A percentile compares a stretch with the other conserved stretches of the same genome.
These are phyloP conservation scores for Brenthis hecate DNA, from an alignment of 2,888 invertebrate species.

Conservation along the genomic window DNA sequence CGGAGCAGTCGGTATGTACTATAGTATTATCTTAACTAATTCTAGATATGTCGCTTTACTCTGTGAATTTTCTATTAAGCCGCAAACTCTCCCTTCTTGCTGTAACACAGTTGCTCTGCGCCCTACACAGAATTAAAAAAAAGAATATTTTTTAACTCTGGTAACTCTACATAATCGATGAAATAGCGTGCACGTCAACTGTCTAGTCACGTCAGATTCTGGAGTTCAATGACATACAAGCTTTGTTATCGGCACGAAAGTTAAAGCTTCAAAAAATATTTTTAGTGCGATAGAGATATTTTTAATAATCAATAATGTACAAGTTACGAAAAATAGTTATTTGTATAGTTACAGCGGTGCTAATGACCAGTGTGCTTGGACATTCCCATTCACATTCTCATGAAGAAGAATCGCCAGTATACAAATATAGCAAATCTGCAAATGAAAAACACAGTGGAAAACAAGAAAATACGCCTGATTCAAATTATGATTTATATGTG, in stretches of 20 bases:
- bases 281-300: constrained; percentile 4
- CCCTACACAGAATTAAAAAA: too few species aligned
- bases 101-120: too few species aligned
- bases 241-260: constrained; percentile 4
- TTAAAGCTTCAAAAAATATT: constrained; percentile 5
- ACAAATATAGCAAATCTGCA: constrained; percentile 91
- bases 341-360: constrained; percentile 39
- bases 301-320: constrained; percentile 36
- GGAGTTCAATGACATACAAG: constrained; percentile 17
- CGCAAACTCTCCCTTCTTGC: too few species aligned
- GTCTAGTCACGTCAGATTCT: constrained; percentile 3
- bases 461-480: constrained; percentile 47
- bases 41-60: too few species aligned
- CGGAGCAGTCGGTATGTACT: too few species aligned
- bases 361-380: constrained; percentile 50
- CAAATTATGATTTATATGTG: constrained; percentile 84
- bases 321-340: constrained; percentile 36
- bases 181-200: background rate
- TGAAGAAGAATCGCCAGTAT: constrained; percentile 85
- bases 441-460: constrained; percentile 78
- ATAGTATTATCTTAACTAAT: too few species aligned
- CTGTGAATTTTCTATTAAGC: too few species aligned
- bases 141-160: too few species aligned
- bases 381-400: constrained; percentile 79
- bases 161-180: too few species aligned